phyloP scores from a whole-genome alignment of 2,113 vertebrate species.

The Laticauda colubrina region DNA sequence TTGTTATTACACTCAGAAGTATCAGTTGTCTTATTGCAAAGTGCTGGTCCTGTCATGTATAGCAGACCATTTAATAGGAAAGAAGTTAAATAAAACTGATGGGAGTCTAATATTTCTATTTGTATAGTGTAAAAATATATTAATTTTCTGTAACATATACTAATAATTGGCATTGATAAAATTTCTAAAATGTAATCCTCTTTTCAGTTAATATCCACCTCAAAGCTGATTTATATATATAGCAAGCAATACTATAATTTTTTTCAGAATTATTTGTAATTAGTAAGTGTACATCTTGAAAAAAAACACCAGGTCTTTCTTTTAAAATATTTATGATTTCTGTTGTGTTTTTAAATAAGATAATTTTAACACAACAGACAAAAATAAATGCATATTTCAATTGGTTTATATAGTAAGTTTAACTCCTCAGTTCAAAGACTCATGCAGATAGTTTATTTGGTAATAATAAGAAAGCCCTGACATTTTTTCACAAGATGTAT shows the following conservation, averaged over 20 bases:
- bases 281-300: too few species aligned
- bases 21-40: background rate
- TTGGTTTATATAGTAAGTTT: background rate
- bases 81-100: background rate
- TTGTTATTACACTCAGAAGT: background rate
- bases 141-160: constrained; percentile 3
- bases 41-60: background rate
- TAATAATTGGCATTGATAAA: constrained; percentile 25
- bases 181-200: background rate
- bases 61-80: background rate
- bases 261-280: background rate
- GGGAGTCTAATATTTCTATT: background rate
- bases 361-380: background rate
- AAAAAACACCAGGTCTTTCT: too few species aligned
- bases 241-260: background rate
- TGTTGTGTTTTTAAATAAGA: background rate
- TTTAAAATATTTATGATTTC: background rate
- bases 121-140: background rate
- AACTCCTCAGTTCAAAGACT: background rate
- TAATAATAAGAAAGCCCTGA: background rate
- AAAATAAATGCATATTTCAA: background rate
- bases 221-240: background rate
- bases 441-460: background rate
- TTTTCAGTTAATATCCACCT: background rate
- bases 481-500: background rate